A percentile compares a stretch with the other conserved stretches of the same genome.
Conservation (phyloP, 2,888 invertebrate species). For the Chorisops tibialis region DNA sequence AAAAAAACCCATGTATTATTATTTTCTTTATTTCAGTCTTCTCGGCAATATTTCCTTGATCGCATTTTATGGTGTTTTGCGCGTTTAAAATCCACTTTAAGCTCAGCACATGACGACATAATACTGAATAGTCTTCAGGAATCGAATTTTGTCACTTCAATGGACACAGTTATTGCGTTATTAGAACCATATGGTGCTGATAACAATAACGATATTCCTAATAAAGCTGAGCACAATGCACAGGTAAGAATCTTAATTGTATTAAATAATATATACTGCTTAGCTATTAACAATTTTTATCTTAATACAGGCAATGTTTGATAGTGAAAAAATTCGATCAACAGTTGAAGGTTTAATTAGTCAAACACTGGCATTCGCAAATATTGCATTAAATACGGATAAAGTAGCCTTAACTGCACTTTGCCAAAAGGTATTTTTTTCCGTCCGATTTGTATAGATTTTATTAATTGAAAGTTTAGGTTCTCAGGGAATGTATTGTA, state of each 20-base stretch:
- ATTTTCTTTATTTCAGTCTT: constrained; percentile 36
- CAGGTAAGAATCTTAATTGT: constrained; percentile 27
- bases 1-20: too few species aligned
- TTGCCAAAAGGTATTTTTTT: constrained; percentile 44
- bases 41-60: constrained; percentile 47
- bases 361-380: constrained; percentile 47
- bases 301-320: constrained; percentile 34
- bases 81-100: constrained; percentile 38
- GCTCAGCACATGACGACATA: constrained; percentile 12
- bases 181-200: constrained; percentile 41
- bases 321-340: constrained; percentile 42
- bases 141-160: constrained; percentile 41
- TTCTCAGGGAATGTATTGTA: constrained; percentile 44
- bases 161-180: constrained; percentile 43
- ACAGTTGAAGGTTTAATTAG: constrained; percentile 43
- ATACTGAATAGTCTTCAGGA: constrained; percentile 33
- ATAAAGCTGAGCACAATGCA: constrained; percentile 32
- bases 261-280: not conserved
- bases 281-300: too few species aligned
- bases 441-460: not conserved
- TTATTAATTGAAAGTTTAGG: constrained; percentile 36
- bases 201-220: constrained; percentile 33
- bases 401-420: constrained; percentile 47
- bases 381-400: constrained; percentile 45
- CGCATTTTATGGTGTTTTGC: constrained; percentile 47